Percentiles rank a stretch among this genome's conserved stretches.
These are phyloP conservation scores for Dendrocincla fuliginosa DNA, from an alignment of 2,797 vertebrate genomes.

Conservation along the genomic window DNA sequence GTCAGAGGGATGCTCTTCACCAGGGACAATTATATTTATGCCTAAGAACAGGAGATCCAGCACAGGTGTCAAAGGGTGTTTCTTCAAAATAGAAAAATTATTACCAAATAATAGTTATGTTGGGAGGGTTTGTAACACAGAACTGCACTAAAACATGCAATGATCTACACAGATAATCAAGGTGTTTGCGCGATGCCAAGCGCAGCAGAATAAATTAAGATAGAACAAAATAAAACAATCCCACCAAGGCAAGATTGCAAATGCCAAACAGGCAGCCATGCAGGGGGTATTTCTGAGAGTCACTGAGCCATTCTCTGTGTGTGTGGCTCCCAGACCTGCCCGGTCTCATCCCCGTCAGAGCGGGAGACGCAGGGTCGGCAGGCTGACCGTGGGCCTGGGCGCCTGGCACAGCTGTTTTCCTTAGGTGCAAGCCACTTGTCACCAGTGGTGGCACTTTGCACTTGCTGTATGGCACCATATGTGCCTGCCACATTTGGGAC, in stretches of 20 bases:
- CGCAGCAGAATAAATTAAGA: neutral
- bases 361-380: neutral
- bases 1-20: neutral
- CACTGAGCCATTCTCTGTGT: neutral
- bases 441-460: conserved; percentile 36
- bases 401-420: conserved; percentile 62
- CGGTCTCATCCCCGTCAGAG: conserved; percentile 42
- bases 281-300: neutral
- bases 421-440: conserved; percentile 58
- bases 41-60: conserved; percentile 4
- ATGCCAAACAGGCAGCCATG: neutral
- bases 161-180: conserved; percentile 12
- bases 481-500: conserved; percentile 44
- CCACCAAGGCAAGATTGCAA: neutral
- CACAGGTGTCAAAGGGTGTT: conserved; percentile 29
- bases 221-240: conserved; percentile 16
- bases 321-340: neutral
- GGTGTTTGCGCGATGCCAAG: neutral
- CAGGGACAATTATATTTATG: conserved; percentile 17
- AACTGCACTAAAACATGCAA: neutral
- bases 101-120: conserved; percentile 2
- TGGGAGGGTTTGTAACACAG: neutral
- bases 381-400: conserved; percentile 18
- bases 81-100: conserved; percentile 37
- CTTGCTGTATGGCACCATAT: conserved; percentile 46